phyloP scores from a whole-genome alignment of 1,140 invertebrate genomes.

The Bombus breviceps region DNA sequence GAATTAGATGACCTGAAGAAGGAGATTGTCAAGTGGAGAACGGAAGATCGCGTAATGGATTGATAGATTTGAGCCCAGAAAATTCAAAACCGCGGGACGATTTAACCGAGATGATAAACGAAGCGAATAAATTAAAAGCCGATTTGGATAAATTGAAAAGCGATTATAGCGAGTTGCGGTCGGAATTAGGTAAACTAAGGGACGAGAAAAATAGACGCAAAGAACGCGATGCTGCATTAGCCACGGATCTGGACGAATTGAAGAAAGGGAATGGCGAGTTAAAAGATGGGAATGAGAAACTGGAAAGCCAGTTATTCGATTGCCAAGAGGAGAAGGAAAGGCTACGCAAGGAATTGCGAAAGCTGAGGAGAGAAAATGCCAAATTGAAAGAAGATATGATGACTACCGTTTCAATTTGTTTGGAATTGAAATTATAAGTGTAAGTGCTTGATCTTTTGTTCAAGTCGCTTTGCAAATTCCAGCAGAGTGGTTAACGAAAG shows the following conservation, averaged over 20 bases:
- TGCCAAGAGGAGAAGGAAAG: slow-evolving; percentile 35
- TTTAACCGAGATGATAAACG: not conserved
- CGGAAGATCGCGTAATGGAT: slow-evolving; percentile 16
- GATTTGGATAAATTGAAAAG: not conserved
- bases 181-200: not conserved
- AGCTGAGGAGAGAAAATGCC: slow-evolving; percentile 23
- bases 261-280: slow-evolving; percentile 10
- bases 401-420: slow-evolving; percentile 6
- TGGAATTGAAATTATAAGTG: slow-evolving; percentile 4
- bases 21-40: slow-evolving; percentile 20
- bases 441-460: no score
- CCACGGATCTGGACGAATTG: not conserved
- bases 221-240: not conserved
- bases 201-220: not conserved
- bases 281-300: not conserved
- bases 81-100: not conserved
- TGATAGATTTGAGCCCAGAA: slow-evolving; percentile 24
- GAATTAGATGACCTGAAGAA: not conserved
- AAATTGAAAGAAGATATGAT: slow-evolving; percentile 7
- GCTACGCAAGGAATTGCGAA: slow-evolving; percentile 24
- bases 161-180: not conserved
- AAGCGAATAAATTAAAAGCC: not conserved
- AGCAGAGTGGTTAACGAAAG: not conserved
- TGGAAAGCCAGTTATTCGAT: slow-evolving; percentile 1
- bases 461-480: not conserved